A percentile compares a stretch with the other conserved stretches of the same genome.
Conservation (phyloP, 2,888 invertebrate genomes). For the Spilosoma lubricipeda region DNA sequence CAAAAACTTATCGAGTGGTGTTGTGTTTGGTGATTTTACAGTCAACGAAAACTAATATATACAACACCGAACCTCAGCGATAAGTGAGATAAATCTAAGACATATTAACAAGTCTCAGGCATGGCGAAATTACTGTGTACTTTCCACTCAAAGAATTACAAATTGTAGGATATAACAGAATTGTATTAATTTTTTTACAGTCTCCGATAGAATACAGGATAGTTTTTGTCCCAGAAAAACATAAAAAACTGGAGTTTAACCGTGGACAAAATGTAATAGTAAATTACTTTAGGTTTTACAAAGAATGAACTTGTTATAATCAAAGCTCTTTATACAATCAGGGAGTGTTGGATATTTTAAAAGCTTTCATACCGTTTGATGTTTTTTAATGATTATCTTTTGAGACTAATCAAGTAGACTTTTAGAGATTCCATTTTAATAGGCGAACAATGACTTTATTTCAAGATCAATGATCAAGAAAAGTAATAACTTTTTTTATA, state of each 20-base stretch:
- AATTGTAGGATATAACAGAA: not conserved
- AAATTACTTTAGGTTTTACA: not conserved
- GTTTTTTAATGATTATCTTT: constrained; percentile 19
- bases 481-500: not conserved
- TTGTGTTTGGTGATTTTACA: not conserved
- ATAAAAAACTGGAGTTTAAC: not conserved
- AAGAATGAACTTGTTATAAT: not conserved
- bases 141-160: too few relatives aligned
- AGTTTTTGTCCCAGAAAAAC: not conserved
- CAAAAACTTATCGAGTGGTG: not conserved
- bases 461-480: not conserved
- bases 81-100: too few relatives aligned
- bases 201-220: not conserved
- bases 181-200: not conserved
- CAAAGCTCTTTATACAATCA: constrained; percentile 35
- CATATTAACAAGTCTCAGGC: too few relatives aligned
- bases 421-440: constrained; percentile 24
- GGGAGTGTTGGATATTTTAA: constrained; percentile 28
- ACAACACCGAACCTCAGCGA: too few relatives aligned
- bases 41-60: not conserved
- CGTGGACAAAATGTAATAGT: not conserved
- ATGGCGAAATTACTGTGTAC: too few relatives aligned
- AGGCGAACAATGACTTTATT: not conserved
- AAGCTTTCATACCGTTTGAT: constrained; percentile 37
- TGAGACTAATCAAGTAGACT: constrained; percentile 25